Conservation (phyloP, 2,888 invertebrate genomes). For the Eupithecia abbreviata region DNA sequence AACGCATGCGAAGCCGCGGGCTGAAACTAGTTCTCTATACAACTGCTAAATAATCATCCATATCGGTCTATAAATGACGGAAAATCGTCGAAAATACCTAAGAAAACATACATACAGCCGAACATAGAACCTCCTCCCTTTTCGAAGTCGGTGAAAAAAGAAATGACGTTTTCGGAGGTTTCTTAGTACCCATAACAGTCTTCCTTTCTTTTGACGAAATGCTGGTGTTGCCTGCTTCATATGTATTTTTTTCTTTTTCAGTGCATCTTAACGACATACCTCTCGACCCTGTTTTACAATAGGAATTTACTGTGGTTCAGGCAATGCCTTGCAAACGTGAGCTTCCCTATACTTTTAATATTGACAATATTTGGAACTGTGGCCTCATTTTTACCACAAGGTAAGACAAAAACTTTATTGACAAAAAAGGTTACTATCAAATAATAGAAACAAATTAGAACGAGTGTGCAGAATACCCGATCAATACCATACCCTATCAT, state of each 20-base stretch:
- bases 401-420: conserved; percentile 51
- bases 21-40: no score
- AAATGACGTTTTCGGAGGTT: not conserved
- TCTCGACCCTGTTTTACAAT: conserved; percentile 76
- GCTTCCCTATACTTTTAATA: conserved; percentile 74
- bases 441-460: no score
- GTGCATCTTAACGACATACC: conserved; percentile 77
- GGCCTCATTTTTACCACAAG: conserved; percentile 71
- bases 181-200: not conserved
- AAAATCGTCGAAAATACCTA: no score
- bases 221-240: not conserved
- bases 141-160: no score
- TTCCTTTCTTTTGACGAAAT: not conserved
- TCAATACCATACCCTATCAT: no score
- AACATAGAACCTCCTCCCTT: no score
- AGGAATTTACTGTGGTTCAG: conserved; percentile 70
- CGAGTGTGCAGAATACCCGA: no score
- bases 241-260: conserved; percentile 54
- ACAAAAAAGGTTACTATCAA: no score
- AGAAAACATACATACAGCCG: no score
- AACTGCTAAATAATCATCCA: no score
- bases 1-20: no score
- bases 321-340: conserved; percentile 76
- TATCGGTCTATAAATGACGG: no score
- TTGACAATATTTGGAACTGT: conserved; percentile 76